Base-by-base conservation (phyloP, 2,113 vertebrate genomes). In the Lepus americanus region DNA sequence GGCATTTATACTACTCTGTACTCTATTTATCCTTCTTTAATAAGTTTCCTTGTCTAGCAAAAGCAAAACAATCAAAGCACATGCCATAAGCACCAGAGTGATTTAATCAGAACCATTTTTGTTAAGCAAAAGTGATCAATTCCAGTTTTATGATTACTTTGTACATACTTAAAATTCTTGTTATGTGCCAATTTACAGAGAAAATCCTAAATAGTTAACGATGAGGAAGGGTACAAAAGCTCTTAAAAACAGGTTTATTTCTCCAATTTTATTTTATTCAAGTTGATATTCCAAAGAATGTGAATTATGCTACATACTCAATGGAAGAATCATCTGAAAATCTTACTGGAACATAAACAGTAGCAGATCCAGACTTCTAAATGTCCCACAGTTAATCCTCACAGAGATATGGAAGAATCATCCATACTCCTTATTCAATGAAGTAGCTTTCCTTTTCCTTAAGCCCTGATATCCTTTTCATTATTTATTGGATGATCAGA, bases 41-140 rank as follows among this genome's bases (percentile, higher is more conserved):
- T 27, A 87, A 64, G 22, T 29, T 19, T 27, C n/a, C 25, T 51
- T 51, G 23, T 77, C 74, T 7, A 12, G 49, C 39, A 36, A 78
- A 1, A 72, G 74, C 5, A 12, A 69, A 92, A 39, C 51, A 59
- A 82, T 74, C 90, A 76, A 76, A 79, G 5, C 1, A 0, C 33
- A 93, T 16, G 16, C 31, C 70, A 70, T 20, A 49, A 25, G 29
- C 19, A 63, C 39, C 29, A 36, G 9, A 39, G 11, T 16, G 1
- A 20, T 19, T 92, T 63, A 44, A 78, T 72, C 31, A 36, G 25
- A 87, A 63, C 67, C 4, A 55, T 1, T 12, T 44, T 73, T 36
- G 20, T n/a, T 87, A 89, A 77, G 72, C 67, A 90, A 85, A 92
- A 92, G 36, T 25, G 22, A 87, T 87, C 66, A 73, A 90, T 77